phyloP scores from a whole-genome alignment of 2,113 vertebrate genomes.

The Apaloderma vittatum region DNA sequence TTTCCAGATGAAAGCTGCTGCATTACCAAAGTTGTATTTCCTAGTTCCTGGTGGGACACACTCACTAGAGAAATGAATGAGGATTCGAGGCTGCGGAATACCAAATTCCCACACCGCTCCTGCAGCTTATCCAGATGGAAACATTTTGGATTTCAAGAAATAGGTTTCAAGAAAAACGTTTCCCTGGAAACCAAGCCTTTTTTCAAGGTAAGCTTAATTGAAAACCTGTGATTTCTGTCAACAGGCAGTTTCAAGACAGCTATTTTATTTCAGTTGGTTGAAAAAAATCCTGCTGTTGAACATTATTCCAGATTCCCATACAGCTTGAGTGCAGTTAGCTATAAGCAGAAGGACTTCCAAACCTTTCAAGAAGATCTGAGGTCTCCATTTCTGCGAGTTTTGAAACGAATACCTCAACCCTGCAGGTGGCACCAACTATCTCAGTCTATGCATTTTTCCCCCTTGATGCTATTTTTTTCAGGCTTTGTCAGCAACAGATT shows the following conservation, averaged over 20 bases:
- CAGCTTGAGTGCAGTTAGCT: neutral
- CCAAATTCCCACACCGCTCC: neutral
- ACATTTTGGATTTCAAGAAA: conserved; percentile 24
- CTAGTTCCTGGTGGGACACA: neutral
- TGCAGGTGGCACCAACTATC: neutral
- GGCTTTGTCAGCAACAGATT: neutral
- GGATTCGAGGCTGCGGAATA: neutral
- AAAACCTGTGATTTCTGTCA: conserved; percentile 63
- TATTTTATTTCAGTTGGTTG: conserved; percentile 29
- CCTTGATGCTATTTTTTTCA: neutral
- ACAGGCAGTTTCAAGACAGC: conserved; percentile 14
- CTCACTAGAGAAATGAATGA: neutral
- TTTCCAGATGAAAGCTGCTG: neutral
- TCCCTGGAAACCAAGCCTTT: conserved; percentile 39
- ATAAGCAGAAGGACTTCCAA: neutral
- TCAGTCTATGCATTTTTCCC: neutral
- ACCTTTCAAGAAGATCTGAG: neutral
- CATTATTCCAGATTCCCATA: conserved; percentile 6
- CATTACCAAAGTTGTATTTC: conserved; percentile 6
- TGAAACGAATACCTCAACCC: neutral
- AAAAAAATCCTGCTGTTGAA: conserved; percentile 34
- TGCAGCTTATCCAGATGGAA: conserved; percentile 37
- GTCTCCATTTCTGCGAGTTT: neutral
- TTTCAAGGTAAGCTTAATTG: conserved; percentile 57
- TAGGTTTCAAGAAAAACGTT: neutral